These are phyloP conservation scores for Trachelus troglodyta DNA, from an alignment of 2,888 invertebrate species.

Conservation along the genomic window DNA sequence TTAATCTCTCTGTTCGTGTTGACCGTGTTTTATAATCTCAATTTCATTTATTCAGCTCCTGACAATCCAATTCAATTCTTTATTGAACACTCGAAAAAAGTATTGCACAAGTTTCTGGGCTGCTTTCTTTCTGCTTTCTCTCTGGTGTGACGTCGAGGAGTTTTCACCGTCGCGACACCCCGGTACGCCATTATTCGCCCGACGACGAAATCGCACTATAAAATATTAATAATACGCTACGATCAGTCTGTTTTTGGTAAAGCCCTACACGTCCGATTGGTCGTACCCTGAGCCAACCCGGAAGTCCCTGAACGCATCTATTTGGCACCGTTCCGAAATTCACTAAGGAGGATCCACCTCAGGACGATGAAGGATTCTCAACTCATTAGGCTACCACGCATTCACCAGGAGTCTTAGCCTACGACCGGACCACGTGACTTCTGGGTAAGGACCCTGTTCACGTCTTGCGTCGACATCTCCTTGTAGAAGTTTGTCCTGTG, in stretches of 20 bases:
- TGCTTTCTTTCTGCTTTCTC: slow-evolving; percentile 5
- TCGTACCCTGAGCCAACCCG: neutral
- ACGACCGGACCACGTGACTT: slow-evolving; percentile 27
- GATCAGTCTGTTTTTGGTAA: slow-evolving; percentile 8
- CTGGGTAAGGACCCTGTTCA: slow-evolving; percentile 32
- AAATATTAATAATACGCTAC: slow-evolving; percentile 5
- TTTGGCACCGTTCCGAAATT: slow-evolving; percentile 47
- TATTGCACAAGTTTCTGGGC: slow-evolving; percentile 5
- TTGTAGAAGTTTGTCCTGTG: slow-evolving; percentile 33
- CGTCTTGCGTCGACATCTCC: slow-evolving; percentile 34
- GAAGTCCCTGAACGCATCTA: slow-evolving; percentile 13
- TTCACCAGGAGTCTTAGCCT: slow-evolving; percentile 25
- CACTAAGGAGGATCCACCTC: slow-evolving; percentile 10
- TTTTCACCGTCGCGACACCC: slow-evolving; percentile 3
- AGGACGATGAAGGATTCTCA: slow-evolving; percentile 18
- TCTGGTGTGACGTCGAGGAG: neutral
- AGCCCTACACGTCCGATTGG: slow-evolving; percentile 6
- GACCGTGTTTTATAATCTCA: neutral
- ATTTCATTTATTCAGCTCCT: neutral
- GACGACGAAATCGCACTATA: neutral
- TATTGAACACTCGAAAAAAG: neutral
- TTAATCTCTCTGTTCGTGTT: neutral
- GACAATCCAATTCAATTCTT: neutral
- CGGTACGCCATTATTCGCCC: neutral
- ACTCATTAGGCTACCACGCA: neutral